Evolutionary conservation across 2,888 invertebrate genomes (phyloP).

Genomic region (Eugnorisma glareosa): DNA sequence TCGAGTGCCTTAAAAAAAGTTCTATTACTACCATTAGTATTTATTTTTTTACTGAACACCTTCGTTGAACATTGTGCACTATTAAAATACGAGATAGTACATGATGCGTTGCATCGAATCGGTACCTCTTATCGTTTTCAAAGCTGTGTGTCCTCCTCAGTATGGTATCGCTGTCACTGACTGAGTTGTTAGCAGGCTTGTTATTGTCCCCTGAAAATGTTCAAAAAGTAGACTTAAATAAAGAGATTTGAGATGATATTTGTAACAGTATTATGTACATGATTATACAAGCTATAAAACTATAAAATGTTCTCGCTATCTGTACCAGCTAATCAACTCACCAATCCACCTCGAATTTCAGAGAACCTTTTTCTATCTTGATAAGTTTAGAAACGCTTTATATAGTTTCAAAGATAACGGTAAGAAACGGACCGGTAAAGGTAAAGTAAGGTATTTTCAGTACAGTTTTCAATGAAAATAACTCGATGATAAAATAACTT

Average conservation of each 20-base stretch:
- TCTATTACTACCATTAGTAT: background rate
- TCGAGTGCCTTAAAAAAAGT: background rate
- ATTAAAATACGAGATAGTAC: conserved; percentile 21
- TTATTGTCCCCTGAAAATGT: conserved; percentile 82
- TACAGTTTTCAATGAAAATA: background rate
- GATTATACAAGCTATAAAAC: background rate
- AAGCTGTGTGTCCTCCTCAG: conserved; percentile 96
- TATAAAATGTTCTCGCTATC: background rate
- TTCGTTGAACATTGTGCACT: conserved; percentile 37
- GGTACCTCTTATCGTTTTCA: conserved; percentile 97
- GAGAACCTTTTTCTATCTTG: background rate
- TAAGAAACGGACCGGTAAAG: too few species aligned
- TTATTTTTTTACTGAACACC: conserved; percentile 21
- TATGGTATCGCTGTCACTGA: conserved; percentile 84
- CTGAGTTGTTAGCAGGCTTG: conserved; percentile 85
- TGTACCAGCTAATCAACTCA: background rate
- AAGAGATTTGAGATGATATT: background rate
- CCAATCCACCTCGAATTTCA: background rate
- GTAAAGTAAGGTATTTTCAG: background rate
- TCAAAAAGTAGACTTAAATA: background rate
- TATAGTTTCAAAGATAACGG: too few species aligned
- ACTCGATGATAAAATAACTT: background rate
- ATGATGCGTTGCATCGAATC: conserved; percentile 16
- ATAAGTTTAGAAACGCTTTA: background rate
- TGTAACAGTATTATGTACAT: background rate